Percentiles rank a stretch among this genome's conserved stretches.
These are phyloP conservation scores for Podarcis muralis DNA, from an alignment of 2,113 vertebrate species.

Conservation along the genomic window DNA sequence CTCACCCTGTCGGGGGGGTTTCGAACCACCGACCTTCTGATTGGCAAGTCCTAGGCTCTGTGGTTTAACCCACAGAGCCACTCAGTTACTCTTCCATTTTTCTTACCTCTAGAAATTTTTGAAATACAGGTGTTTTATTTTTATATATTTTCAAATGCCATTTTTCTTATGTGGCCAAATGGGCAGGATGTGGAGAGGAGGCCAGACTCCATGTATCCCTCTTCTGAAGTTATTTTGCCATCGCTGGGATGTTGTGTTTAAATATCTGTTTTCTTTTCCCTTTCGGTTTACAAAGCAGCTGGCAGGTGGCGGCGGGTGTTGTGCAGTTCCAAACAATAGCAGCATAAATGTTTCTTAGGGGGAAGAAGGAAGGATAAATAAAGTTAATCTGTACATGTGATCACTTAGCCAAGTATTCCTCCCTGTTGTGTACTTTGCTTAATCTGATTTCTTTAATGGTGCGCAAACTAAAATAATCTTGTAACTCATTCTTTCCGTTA, in stretches of 20 bases:
- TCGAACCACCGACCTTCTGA: too few species aligned
- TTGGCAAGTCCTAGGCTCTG: too few species aligned
- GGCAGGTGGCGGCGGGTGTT: constrained; percentile 2
- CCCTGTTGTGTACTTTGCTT: constrained; percentile 7
- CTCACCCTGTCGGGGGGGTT: too few species aligned
- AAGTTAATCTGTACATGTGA: constrained; percentile 34
- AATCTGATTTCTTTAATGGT: constrained; percentile 15
- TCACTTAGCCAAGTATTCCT: constrained; percentile 28
- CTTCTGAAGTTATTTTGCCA: neutral
- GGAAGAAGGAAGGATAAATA: constrained; percentile 12
- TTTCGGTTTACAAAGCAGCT: constrained; percentile 20
- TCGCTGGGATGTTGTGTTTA: neutral
- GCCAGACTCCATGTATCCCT: neutral
- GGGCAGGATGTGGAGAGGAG: neutral
- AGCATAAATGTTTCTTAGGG: neutral
- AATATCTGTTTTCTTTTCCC: neutral
- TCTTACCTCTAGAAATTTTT: too few species aligned
- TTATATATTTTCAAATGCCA: too few species aligned
- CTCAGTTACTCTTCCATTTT: too few species aligned
- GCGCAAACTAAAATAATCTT: constrained; percentile 25
- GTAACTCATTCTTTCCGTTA: neutral
- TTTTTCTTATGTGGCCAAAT: neutral
- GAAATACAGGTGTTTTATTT: too few species aligned
- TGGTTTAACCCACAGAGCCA: too few species aligned
- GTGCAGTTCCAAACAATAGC: neutral